Evolutionary conservation across 1,140 invertebrate species (phyloP).

Genomic region (Neodiprion lecontei): DNA sequence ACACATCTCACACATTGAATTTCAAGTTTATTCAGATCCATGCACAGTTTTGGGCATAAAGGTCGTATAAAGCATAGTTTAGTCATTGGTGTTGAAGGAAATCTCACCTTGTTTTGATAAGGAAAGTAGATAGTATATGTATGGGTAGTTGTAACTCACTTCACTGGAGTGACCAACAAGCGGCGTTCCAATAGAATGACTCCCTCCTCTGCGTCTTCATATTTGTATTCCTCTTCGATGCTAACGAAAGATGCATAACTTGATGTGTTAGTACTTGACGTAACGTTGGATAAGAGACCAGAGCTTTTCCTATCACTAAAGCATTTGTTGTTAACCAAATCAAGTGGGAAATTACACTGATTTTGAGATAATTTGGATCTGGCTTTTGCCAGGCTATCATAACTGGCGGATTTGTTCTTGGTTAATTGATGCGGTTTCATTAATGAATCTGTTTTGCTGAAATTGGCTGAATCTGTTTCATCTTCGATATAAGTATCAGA

Average conservation of each 20-base stretch:
- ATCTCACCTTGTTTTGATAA: too few relatives aligned
- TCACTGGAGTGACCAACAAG: conserved; percentile 62
- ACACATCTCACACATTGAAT: too few relatives aligned
- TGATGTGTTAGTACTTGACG: not conserved
- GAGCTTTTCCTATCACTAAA: not conserved
- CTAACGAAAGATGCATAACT: conserved; percentile 52
- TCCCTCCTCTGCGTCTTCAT: conserved; percentile 75
- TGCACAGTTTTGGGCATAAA: too few relatives aligned
- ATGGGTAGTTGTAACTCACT: conserved; percentile 52
- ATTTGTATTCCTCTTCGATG: conserved; percentile 77
- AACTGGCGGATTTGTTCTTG: not conserved
- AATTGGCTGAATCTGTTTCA: not conserved
- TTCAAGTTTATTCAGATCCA: too few relatives aligned
- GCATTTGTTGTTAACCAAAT: not conserved
- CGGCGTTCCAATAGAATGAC: conserved; percentile 75
- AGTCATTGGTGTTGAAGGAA: too few relatives aligned
- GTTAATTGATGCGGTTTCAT: not conserved
- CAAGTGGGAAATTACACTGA: not conserved
- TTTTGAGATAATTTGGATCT: too few relatives aligned
- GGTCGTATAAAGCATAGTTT: too few relatives aligned
- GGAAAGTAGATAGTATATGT: too few relatives aligned
- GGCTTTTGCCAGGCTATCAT: not conserved
- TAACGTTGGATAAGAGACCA: not conserved
- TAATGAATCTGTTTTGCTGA: not conserved
- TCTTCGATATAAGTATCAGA: not conserved